Base-by-base conservation (phyloP, 2,113 vertebrate genomes). In the Oryctolagus cuniculus region DNA sequence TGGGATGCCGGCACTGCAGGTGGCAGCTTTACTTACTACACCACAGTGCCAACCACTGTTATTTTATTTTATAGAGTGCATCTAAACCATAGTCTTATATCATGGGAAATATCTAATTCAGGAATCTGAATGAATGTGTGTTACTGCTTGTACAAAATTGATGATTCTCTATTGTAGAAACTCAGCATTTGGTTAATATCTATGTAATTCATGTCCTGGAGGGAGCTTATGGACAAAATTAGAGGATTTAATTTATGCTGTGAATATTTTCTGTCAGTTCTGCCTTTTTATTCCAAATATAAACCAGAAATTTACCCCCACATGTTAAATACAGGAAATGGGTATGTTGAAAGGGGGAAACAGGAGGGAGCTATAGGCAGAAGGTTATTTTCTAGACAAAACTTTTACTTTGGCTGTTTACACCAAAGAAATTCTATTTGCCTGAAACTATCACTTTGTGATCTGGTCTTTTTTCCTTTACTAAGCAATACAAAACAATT, bases 91-190 rank as follows among this genome's bases (percentile, higher is more conserved):
- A 3, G 10, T 38, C 13, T 53, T 55, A 17, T 29, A 81, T 96
- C 70, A 81, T 69, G 31, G 90, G 64, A 96, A 93, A 64, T 93
- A 81, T 70, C 70, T 87, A 75, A 72, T 91, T 94, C 86, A 91
- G 70, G 72, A n/a, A 88, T 74, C 53, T 87, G 83, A 96, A 90
- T 86, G 72, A 95, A 86, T 85, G 72, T 87, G 24, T 93, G 85
- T 92, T 83, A 67, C 29, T 86, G 83, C 83, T 66, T 93, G 44
- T 86, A 80, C 77, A 83, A 88, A 94, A 90, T 93, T 91, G 69
- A 87, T 92, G 84, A 86, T 27, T 89, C 12, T 80, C 63, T 91
- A 75, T 55, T 77, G 10, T 63, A 69, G 75, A 87, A 93, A 75
- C 11, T 93, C 61, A 93, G 72, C 34, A 87, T 87, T 91, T 96